Conservation (phyloP, 2,113 vertebrate species). For the Laticauda colubrina region DNA sequence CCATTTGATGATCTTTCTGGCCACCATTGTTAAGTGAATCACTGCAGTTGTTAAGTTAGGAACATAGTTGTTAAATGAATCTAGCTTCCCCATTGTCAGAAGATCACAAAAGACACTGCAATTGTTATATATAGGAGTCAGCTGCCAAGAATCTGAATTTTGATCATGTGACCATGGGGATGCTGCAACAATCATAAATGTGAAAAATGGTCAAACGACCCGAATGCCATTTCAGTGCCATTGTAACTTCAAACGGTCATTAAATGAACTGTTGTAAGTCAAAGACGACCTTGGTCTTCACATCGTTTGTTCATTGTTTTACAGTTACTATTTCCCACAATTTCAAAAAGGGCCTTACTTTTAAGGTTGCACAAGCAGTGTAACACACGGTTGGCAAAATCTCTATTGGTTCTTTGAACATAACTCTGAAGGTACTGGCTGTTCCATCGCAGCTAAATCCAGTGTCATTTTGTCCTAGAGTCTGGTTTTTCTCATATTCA, state of each 20-base stretch:
- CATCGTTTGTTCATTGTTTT: not conserved
- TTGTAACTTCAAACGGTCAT: not conserved
- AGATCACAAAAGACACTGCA: not conserved
- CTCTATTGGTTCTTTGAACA: constrained; percentile 94
- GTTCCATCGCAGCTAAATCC: constrained; percentile 93
- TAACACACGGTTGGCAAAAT: constrained; percentile 89
- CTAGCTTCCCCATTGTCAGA: not conserved
- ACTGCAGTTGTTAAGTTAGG: not conserved
- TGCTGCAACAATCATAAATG: no score
- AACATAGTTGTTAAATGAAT: not conserved
- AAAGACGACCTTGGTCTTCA: not conserved
- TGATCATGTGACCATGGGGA: not conserved
- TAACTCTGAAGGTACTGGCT: constrained; percentile 88
- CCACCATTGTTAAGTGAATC: not conserved
- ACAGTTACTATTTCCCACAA: not conserved
- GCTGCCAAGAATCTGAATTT: not conserved
- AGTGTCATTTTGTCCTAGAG: constrained; percentile 88
- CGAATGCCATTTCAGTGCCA: not conserved
- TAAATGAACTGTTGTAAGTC: not conserved
- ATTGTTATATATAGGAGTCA: not conserved
- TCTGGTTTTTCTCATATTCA: constrained; percentile 89
- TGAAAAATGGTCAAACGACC: not conserved
- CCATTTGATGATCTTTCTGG: not conserved
- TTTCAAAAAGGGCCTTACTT: constrained; percentile 68
- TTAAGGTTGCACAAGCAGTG: constrained; percentile 90